A percentile compares a stretch with the other conserved stretches of the same genome.
Conservation (phyloP, 2,797 vertebrate species). For the Acanthiza pusilla region DNA sequence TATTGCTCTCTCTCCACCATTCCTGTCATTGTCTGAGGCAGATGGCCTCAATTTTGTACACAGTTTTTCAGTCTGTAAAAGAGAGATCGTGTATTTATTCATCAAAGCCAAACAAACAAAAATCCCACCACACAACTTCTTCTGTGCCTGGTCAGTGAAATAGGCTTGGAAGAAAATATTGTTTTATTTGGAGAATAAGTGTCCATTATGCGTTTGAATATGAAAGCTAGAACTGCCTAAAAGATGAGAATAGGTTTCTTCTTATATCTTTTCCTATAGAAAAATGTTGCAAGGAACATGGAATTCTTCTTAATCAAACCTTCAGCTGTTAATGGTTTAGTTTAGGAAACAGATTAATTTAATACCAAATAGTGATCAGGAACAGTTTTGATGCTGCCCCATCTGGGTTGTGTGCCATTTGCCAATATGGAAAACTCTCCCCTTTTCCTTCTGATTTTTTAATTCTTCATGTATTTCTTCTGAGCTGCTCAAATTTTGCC, state of each 20-base stretch:
- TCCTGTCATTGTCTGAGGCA: constrained; percentile 14
- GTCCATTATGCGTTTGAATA: neutral
- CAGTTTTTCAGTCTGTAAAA: constrained; percentile 7
- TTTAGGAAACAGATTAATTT: neutral
- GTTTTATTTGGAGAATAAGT: neutral
- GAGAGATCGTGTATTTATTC: neutral
- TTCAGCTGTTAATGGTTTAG: neutral
- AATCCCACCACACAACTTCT: neutral
- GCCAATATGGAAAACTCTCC: neutral
- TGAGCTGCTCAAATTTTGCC: neutral
- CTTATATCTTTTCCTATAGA: neutral
- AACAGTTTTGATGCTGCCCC: neutral
- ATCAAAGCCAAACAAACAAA: neutral
- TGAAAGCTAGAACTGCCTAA: neutral
- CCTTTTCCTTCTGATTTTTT: neutral
- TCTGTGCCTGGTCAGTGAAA: neutral
- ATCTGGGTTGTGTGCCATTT: neutral
- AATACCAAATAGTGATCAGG: neutral
- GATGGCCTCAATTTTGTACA: constrained; percentile 7
- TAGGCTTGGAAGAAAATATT: neutral
- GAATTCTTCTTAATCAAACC: neutral
- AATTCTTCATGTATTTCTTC: neutral
- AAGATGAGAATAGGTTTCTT: neutral
- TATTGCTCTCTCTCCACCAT: neutral
- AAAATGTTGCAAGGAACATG: neutral